A percentile compares a stretch with the other conserved stretches of the same genome.
Conservation (phyloP, 2,888 invertebrate genomes). For the Prosapia bicincta region DNA sequence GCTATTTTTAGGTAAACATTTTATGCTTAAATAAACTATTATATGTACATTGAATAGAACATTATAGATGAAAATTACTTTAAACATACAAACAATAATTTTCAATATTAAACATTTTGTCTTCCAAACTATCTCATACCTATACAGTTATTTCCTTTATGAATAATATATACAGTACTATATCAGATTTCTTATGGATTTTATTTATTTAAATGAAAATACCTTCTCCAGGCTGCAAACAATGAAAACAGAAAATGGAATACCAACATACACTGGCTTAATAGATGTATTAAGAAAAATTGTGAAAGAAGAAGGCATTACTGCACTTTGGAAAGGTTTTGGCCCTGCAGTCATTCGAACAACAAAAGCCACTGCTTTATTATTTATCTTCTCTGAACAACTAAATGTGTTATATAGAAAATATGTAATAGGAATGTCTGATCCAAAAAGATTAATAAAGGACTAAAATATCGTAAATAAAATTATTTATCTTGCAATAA, state of each 20-base stretch:
- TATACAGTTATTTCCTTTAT: no score
- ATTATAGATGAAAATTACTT: no score
- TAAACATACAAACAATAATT: no score
- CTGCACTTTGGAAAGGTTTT: slow-evolving; percentile 97
- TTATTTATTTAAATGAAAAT: neutral
- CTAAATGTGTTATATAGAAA: slow-evolving; percentile 65
- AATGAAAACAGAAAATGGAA: slow-evolving; percentile 83
- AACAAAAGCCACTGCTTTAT: slow-evolving; percentile 96
- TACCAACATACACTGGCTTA: slow-evolving; percentile 80
- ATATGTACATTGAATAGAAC: no score
- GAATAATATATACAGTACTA: no score
- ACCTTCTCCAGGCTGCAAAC: slow-evolving; percentile 78
- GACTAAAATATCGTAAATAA: no score
- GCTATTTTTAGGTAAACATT: no score
- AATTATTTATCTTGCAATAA: no score
- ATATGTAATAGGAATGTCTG: slow-evolving; percentile 20
- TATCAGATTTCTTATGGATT: no score
- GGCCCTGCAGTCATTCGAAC: slow-evolving; percentile 94
- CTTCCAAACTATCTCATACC: no score
- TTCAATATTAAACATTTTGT: no score
- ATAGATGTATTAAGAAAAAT: slow-evolving; percentile 76
- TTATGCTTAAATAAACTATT: no score
- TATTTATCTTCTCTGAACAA: slow-evolving; percentile 96
- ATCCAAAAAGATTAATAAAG: neutral
- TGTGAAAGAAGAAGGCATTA: slow-evolving; percentile 80